Percentiles rank a stretch among this genome's conserved stretches.
Conservation (phyloP, 2,113 vertebrate species). For the Proteles cristata region DNA sequence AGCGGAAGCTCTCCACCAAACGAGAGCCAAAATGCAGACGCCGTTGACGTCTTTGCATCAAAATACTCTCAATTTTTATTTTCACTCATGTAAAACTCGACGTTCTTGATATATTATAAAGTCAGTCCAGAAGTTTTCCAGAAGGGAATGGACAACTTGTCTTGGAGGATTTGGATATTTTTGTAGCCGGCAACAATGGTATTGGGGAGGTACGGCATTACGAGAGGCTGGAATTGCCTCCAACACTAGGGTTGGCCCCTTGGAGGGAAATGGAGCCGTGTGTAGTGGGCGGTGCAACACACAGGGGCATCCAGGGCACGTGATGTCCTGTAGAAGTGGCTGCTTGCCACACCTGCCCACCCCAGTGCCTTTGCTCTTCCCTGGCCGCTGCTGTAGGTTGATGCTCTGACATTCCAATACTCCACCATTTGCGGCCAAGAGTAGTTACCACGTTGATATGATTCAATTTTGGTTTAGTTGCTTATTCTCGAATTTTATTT, state of each 20-base stretch:
- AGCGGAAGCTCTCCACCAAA: background rate
- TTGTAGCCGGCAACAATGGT: accelerated
- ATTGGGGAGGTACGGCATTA: too few relatives aligned
- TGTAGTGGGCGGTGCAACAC: background rate
- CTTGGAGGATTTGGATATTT: background rate
- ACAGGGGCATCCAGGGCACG: too few relatives aligned
- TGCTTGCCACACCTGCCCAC: background rate
- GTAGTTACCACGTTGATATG: background rate
- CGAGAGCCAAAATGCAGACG: background rate
- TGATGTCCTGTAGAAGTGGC: too few relatives aligned
- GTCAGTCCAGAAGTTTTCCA: background rate
- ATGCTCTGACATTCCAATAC: background rate
- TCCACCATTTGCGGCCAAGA: background rate
- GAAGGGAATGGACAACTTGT: background rate
- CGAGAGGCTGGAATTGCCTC: background rate
- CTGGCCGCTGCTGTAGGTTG: background rate
- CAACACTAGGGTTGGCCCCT: too few relatives aligned
- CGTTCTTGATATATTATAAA: background rate
- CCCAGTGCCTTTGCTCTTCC: background rate
- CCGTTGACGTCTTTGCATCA: background rate
- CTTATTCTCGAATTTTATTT: background rate
- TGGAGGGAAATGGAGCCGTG: too few relatives aligned
- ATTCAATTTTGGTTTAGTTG: background rate
- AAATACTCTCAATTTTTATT: background rate
- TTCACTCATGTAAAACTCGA: background rate